These are phyloP conservation scores for Brachystomella parvula DNA, from an alignment of 1,140 invertebrate species.

Conservation along the genomic window DNA sequence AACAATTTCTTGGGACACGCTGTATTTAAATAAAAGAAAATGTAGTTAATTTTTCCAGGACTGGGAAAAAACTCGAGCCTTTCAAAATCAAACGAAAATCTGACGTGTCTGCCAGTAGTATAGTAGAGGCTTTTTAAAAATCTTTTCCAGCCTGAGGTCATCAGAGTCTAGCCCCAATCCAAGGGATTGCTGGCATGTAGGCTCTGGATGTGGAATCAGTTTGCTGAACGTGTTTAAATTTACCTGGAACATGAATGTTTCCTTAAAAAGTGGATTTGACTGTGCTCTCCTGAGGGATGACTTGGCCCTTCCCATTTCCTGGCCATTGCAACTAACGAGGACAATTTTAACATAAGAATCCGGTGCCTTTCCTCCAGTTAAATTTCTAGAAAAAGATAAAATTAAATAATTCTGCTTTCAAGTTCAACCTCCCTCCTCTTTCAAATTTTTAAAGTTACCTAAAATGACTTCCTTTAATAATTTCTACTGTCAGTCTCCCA, in stretches of 20 bases:
- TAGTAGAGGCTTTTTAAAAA: too few species aligned
- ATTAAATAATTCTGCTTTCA: conserved; percentile 42
- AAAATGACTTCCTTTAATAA: conserved; percentile 89
- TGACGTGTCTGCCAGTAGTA: too few species aligned
- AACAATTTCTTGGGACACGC: too few species aligned
- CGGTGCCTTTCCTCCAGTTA: conserved; percentile 60
- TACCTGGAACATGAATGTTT: conserved; percentile 92
- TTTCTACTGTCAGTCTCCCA: conserved; percentile 81
- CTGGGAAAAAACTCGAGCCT: too few species aligned
- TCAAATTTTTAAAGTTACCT: conserved; percentile 46
- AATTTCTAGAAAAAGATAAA: conserved; percentile 48
- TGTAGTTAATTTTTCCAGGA: too few species aligned
- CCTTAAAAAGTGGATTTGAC: conserved; percentile 90
- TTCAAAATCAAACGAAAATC: too few species aligned
- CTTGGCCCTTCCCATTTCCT: conserved; percentile 85
- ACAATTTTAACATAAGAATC: conserved; percentile 90
- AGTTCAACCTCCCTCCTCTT: conserved; percentile 35
- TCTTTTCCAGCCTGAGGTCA: too few species aligned
- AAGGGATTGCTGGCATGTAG: too few species aligned
- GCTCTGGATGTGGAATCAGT: too few species aligned
- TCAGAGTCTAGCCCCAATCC: too few species aligned
- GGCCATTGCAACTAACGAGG: conserved; percentile 80
- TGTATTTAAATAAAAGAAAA: conserved; percentile 15
- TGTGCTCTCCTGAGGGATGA: conserved; percentile 80
- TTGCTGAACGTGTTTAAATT: too few species aligned